Evolutionary conservation across 2,113 vertebrate species (phyloP), one percentile per base, ranked within the genome.

Genomic region (Haemorhous mexicanus): DNA sequence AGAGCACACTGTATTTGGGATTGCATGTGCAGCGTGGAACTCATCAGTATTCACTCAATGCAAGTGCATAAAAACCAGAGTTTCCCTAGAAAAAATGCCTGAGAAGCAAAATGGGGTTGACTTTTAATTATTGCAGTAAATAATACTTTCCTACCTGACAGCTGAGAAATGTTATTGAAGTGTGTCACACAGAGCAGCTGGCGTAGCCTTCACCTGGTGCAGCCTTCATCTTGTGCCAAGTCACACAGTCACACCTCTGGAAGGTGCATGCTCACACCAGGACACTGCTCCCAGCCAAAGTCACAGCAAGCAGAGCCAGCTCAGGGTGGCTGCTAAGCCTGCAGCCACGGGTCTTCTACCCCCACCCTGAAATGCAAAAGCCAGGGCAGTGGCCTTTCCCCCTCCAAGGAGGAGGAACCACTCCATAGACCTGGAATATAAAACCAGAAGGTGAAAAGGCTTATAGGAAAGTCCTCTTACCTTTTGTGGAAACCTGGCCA

Each of bases 161-260:
- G 83, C 50, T 90, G 83, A 78, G 69, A 83, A 72, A 63, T 72
- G 63, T 39, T 81, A 67, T 35, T 26, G 19, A 35, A 39, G 39
- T 70, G 76, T 84, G 83, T 95, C 93, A 84, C 1, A 5, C 33
- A 63, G 39, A 70, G 86, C 86, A 92, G 83, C 50, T 80, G 70
- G 77, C 4, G 0, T 7, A 74, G 84, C 52, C 86, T 58, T 95
- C 55, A 12, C 37, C 41, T 73, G 56, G 33, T 10, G 33, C 50
- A 64, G n/a, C 61, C 68, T 93, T 96, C 66, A 77, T 94, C 69
- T 46, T 41, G 43, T 82, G 94, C 94, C 94, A 90, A 74, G 89
- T 52, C 79, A 81, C 83, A 50, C 39, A 86, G 73, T 74, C 6
- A 7, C 43, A 32, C 35, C 35, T 69, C 39, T 19, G 55, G 30